Percentiles rank a stretch among this genome's conserved stretches.
These are phyloP conservation scores for Phycodurus eques DNA, from an alignment of 2,113 vertebrate genomes.

Conservation along the genomic window DNA sequence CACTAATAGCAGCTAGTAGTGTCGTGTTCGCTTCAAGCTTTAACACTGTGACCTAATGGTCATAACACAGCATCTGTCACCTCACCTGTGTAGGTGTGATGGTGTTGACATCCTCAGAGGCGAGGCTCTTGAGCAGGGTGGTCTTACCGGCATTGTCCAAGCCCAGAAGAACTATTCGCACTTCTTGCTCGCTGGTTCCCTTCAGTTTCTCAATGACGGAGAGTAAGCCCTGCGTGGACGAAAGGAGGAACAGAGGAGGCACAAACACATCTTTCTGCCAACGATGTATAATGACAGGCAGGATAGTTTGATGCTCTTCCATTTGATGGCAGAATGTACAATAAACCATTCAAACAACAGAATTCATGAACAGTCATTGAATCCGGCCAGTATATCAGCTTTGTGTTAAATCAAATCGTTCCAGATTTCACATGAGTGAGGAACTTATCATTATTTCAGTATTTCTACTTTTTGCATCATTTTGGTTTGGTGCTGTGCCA, in stretches of 20 bases:
- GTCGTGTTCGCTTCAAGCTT: neutral
- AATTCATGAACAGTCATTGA: too few relatives aligned
- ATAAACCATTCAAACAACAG: too few relatives aligned
- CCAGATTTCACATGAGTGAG: neutral
- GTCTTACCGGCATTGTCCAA: slow-evolving; percentile 87
- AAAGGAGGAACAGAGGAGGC: neutral
- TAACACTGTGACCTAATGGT: neutral
- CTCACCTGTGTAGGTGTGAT: slow-evolving; percentile 85
- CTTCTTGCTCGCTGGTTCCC: slow-evolving; percentile 77
- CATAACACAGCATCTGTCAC: neutral
- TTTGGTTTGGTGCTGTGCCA: neutral
- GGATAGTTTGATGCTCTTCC: neutral
- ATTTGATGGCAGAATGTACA: too few relatives aligned
- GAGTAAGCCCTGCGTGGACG: slow-evolving; percentile 77
- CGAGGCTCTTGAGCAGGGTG: slow-evolving; percentile 80
- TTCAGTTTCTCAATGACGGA: slow-evolving; percentile 84
- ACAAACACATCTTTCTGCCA: too few relatives aligned
- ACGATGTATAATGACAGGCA: neutral
- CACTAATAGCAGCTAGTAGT: neutral
- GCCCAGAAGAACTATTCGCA: slow-evolving; percentile 83
- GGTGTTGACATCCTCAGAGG: slow-evolving; percentile 82
- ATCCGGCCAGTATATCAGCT: too few relatives aligned
- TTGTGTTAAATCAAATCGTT: neutral
- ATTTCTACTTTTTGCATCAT: neutral
- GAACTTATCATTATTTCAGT: neutral